These are phyloP conservation scores for Rynchops niger DNA, from an alignment of 2,113 vertebrate genomes.

Conservation along the genomic window DNA sequence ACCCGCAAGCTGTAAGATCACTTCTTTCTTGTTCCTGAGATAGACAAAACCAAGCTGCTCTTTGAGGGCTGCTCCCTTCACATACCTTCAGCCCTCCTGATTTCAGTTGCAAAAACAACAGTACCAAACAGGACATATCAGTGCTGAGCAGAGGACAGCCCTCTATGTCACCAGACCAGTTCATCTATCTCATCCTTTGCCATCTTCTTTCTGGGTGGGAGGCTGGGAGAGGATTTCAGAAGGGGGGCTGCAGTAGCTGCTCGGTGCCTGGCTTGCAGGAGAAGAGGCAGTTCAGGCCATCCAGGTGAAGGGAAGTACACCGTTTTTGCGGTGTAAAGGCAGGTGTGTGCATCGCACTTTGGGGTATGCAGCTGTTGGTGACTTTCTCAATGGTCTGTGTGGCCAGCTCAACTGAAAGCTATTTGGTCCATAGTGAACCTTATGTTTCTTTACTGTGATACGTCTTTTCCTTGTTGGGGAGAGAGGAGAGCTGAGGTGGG, in stretches of 20 bases:
- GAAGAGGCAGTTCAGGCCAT: background rate
- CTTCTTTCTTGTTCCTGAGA: background rate
- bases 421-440: background rate
- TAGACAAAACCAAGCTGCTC: background rate
- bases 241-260: background rate
- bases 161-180: background rate
- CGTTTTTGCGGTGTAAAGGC: background rate
- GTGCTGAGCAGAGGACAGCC: background rate
- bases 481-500: background rate
- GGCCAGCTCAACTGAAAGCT: background rate
- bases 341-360: background rate
- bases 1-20: background rate
- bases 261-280: background rate
- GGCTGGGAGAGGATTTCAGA: background rate
- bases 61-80: background rate
- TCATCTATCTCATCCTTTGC: background rate
- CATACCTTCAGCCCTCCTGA: accelerated
- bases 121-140: background rate
- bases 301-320: background rate
- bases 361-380: background rate
- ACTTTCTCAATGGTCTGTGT: background rate
- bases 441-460: background rate
- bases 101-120: background rate
- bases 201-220: background rate
- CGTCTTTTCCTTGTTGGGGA: background rate